Evolutionary conservation across 2,113 vertebrate species (phyloP).

Genomic region (Urocolius indicus): DNA sequence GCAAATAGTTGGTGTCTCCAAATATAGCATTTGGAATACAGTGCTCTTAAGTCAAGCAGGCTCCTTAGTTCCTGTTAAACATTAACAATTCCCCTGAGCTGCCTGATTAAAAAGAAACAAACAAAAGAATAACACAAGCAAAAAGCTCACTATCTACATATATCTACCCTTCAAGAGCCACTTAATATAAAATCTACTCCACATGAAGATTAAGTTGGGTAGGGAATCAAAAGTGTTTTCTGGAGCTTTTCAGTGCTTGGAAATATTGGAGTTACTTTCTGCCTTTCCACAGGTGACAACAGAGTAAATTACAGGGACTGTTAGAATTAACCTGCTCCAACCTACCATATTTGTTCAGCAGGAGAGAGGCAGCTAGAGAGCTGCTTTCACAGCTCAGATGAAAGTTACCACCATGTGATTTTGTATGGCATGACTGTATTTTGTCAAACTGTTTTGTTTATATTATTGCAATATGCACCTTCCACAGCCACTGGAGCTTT

Average conservation of each 20-base stretch:
- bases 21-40: not conserved
- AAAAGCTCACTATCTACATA: not conserved
- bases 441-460: not conserved
- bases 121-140: not conserved
- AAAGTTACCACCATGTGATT: not conserved
- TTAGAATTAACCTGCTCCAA: not conserved
- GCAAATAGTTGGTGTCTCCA: not conserved
- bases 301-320: not conserved
- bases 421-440: not conserved
- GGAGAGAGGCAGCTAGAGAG: not conserved
- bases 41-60: not conserved
- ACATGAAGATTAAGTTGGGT: not conserved
- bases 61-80: not conserved
- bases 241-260: not conserved
- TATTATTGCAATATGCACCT: not conserved
- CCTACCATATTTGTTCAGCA: not conserved
- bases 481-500: not conserved
- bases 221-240: not conserved
- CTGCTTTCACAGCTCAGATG: not conserved
- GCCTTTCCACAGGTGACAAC: not conserved
- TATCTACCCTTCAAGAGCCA: not conserved
- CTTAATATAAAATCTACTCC: not conserved
- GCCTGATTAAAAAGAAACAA: conserved; percentile 17
- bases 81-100: not conserved
- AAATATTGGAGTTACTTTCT: not conserved